Percentiles rank a stretch among this genome's conserved stretches.
Conservation (phyloP, 2,888 invertebrate genomes). For the Junonia oenone region DNA sequence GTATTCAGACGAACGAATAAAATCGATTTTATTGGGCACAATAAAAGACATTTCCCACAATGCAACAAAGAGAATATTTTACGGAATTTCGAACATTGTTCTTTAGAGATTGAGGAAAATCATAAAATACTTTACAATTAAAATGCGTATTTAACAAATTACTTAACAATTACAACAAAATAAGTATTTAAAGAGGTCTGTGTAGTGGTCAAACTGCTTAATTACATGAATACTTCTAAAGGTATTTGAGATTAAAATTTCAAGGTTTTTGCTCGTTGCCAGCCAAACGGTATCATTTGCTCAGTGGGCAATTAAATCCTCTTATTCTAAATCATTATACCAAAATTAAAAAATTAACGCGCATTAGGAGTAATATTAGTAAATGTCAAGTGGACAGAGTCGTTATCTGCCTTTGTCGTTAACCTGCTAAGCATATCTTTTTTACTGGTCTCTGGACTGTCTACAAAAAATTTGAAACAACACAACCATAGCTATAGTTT, state of each 20-base stretch:
- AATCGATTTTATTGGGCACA: slow-evolving; percentile 38
- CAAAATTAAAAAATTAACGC: neutral
- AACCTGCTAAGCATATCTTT: no score
- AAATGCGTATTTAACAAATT: neutral
- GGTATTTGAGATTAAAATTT: neutral
- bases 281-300: neutral
- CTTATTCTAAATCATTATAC: neutral
- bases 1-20: slow-evolving; percentile 31
- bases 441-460: no score
- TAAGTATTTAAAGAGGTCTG: neutral
- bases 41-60: slow-evolving; percentile 38
- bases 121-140: neutral
- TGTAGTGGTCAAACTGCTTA: neutral
- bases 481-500: no score
- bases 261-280: neutral
- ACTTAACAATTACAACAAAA: neutral
- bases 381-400: neutral
- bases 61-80: slow-evolving; percentile 16
- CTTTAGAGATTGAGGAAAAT: neutral
- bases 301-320: neutral
- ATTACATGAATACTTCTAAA: neutral
- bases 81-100: slow-evolving; percentile 15
- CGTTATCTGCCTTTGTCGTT: neutral
- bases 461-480: no score
- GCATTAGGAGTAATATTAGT: neutral